Evolutionary conservation across 2,797 vertebrate genomes (phyloP).

Genomic region (Hozukius guyotensis): DNA sequence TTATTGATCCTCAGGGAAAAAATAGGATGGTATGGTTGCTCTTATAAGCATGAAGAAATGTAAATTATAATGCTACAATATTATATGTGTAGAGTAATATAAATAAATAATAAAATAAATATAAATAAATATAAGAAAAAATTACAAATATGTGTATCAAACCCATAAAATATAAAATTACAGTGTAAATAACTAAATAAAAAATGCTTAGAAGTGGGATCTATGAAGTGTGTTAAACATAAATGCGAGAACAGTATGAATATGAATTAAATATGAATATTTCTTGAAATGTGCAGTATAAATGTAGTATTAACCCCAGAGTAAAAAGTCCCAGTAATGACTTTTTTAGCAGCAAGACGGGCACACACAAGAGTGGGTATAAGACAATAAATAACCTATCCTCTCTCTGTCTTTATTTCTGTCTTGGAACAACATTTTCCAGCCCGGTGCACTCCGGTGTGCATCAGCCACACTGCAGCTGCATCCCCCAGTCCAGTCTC

Average conservation of each 20-base stretch:
- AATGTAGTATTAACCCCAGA: background rate
- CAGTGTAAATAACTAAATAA: background rate
- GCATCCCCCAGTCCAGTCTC: conserved; percentile 26
- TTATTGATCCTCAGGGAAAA: no score
- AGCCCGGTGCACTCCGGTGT: conserved; percentile 23
- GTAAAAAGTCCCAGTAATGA: conserved; percentile 18
- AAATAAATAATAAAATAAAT: background rate
- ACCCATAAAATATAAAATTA: no score
- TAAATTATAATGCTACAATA: background rate
- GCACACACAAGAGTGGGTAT: background rate
- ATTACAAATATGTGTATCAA: no score
- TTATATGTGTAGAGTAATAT: background rate
- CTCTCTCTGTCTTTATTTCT: conserved; percentile 16
- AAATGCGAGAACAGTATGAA: background rate
- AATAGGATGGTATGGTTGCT: no score
- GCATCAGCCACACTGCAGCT: conserved; percentile 38
- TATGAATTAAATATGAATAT: background rate
- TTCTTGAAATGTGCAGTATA: background rate
- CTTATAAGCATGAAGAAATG: no score
- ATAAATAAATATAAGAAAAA: no score
- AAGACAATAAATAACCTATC: conserved; percentile 19
- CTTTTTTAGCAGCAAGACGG: conserved; percentile 7
- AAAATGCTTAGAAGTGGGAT: background rate
- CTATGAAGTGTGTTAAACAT: background rate
- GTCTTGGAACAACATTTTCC: conserved; percentile 45